Percentiles rank a stretch among this genome's conserved stretches.
Evolutionary conservation across 2,888 invertebrate genomes (phyloP).

Genomic region (Acronicta alni): DNA sequence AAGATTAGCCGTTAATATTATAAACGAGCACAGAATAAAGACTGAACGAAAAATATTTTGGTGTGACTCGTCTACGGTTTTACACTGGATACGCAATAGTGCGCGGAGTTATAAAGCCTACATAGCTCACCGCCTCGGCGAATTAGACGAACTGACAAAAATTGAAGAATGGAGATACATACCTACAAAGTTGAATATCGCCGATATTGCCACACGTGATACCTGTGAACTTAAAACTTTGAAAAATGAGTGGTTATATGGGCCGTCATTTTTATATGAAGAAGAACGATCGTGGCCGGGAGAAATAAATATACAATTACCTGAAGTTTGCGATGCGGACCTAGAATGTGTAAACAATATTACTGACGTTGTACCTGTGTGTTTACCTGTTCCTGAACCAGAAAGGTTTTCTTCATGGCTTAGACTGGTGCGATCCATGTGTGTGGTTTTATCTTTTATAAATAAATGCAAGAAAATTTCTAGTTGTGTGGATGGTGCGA

Average conservation of each 20-base stretch:
- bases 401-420: slow-evolving; percentile 14
- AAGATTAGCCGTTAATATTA: background rate
- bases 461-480: slow-evolving; percentile 9
- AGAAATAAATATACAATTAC: background rate
- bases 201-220: slow-evolving; percentile 38
- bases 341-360: slow-evolving; percentile 5
- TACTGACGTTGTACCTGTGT: slow-evolving; percentile 1
- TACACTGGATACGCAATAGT: slow-evolving; percentile 48
- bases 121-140: slow-evolving; percentile 47
- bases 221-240: slow-evolving; percentile 5
- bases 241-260: slow-evolving; percentile 12
- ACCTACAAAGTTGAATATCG: slow-evolving; percentile 48
- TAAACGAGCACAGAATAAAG: slow-evolving; percentile 3
- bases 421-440: background rate
- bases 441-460: slow-evolving; percentile 5
- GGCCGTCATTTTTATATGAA: slow-evolving; percentile 8
- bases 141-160: slow-evolving; percentile 48
- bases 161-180: slow-evolving; percentile 58
- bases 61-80: slow-evolving; percentile 46
- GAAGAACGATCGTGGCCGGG: slow-evolving; percentile 6
- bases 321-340: slow-evolving; percentile 4
- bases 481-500: background rate
- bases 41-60: slow-evolving; percentile 23
- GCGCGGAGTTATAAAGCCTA: slow-evolving; percentile 42
- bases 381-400: slow-evolving; percentile 16